Evolutionary conservation across 2,113 vertebrate species (phyloP), one percentile per base, ranked within the genome.

Genomic region (Marmota flaviventris): DNA sequence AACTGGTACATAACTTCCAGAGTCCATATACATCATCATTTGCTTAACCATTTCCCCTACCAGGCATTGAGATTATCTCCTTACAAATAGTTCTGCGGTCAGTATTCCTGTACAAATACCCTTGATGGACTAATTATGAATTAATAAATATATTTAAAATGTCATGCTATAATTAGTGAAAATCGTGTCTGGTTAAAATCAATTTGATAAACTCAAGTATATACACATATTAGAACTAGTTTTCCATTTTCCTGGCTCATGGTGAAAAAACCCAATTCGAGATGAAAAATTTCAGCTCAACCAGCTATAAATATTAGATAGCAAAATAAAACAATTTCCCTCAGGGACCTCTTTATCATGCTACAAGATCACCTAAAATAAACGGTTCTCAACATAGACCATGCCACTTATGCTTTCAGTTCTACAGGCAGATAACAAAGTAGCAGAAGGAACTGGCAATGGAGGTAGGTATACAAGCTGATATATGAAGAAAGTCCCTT

Each of bases 171-270:
- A 85, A 85, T 78, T 89, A 93, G 56, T 63, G 29, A 93, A 97
- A 94, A 86, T 73, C 25, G 45, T 65, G 82, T 12, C 42, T 91
- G 16, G 29, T 73, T 94, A 53, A 94, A 92, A 90, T 92, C 22
- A 73, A 78, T 82, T 63, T 61, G 56, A 69, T 25, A 92, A 95
- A 20, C 16, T 69, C 58, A 86, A 93, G 25, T 79, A 53, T 56
- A 87, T 89, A 85, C 37, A 67, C 2, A 48, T 29, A 72, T 75
- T 78, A 87, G 4, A 81, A 91, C 16, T 37, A 91, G 82, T 69
- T 93, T 90, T 75, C 39, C 72, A 88, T 91, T 92, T 82, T 82
- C 65, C 34, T 95, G 32, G 92, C 45, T 96, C 12, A 67, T 83
- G 20, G 45, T 85, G 65, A 82, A 94, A 85, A 97, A 29, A 77